These are phyloP conservation scores for Balaeniceps rex DNA, from an alignment of 2,113 vertebrate genomes.

Conservation along the genomic window DNA sequence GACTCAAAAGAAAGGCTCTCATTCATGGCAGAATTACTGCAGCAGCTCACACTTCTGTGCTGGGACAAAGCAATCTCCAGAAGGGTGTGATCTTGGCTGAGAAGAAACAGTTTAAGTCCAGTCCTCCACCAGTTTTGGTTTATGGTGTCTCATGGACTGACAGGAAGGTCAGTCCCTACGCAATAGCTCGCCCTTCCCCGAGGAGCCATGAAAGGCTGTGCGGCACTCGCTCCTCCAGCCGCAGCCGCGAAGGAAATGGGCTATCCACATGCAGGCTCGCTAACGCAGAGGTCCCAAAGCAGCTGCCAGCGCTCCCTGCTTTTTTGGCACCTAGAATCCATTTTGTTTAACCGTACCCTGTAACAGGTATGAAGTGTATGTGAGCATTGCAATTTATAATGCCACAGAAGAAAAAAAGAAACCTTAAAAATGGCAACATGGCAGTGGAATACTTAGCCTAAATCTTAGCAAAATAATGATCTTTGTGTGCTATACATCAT, in stretches of 20 bases:
- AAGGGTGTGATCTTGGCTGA: conserved; percentile 43
- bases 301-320: neutral
- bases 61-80: conserved; percentile 33
- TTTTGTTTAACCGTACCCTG: neutral
- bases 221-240: neutral
- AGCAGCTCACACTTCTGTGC: conserved; percentile 41
- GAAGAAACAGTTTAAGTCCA: neutral
- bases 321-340: neutral
- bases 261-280: neutral
- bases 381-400: neutral
- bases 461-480: neutral
- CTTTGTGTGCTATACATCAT: neutral
- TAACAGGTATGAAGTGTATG: neutral
- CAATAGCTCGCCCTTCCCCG: neutral
- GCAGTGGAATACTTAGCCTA: neutral
- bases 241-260: rapidly evolving
- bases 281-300: neutral
- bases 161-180: neutral
- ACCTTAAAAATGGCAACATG: neutral
- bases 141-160: neutral
- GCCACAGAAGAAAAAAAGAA: neutral
- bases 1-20: conserved; percentile 51
- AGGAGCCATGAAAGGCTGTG: neutral
- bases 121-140: neutral
- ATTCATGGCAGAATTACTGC: conserved; percentile 53